Base-by-base conservation (phyloP, 2,797 vertebrate species). In the Geotrypetes seraphini region DNA sequence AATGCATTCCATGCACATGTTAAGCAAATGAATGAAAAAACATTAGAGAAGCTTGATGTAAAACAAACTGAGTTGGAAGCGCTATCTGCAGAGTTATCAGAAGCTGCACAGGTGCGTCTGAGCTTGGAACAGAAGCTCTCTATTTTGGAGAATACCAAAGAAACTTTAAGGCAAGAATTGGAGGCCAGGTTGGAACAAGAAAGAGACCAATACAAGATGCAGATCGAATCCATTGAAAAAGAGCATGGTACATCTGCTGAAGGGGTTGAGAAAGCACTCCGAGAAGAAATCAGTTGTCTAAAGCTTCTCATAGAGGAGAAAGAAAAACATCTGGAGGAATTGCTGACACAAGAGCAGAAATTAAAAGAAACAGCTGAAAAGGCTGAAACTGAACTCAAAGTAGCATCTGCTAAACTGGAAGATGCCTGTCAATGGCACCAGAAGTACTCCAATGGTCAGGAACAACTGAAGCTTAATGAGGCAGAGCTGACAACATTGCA, bases 21-120 rank as follows among this genome's bases (percentile, higher is more conserved):
- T 45, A 73, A 90, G 64, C 87, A 94, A 37, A 92, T 97, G 84
- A 98, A 95, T 69, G 83, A 83, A 58, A 97, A 89, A 53, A 89
- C 78, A 1, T 63, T 92, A 28, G 90, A 91, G 69, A 92, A 92
- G 47, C 69, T 97, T 22, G 88, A 93, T 31, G 65, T 81, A 33
- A 97, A 92, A 55, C 90, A 96, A 57, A 81, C 72, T 5, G 90
- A 98, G 44, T 51, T 95, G 12, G 91, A 98, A 53, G 63, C 79
- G 0, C 36, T 96, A 10, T 88, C 86, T 10, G 65, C 68, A 33
- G 89, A 97, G 36, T 73, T 96, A 16, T 75, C 80, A 7, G 88
- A 92, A 51, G 56, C 78, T 21, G 33, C 85, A 43, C 86, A 75
- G 48, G 47, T 40, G 28, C 87, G 83, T 31, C 53, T 75, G 27